Evolutionary conservation across 2,113 vertebrate genomes (phyloP).

Genomic region (Petromus typicus): DNA sequence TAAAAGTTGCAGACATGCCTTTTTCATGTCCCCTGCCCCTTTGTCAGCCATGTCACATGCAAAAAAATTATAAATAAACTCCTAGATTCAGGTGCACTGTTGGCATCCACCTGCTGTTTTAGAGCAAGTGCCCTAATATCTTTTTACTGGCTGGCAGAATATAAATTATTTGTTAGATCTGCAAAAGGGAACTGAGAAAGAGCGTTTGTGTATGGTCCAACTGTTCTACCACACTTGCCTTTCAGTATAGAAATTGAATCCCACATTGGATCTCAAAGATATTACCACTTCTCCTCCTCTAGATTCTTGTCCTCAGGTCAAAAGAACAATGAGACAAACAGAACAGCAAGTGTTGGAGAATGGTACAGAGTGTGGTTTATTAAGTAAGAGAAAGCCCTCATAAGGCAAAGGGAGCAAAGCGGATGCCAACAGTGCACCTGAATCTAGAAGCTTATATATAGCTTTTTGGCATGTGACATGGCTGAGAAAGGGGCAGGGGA

Average conservation of each 20-base stretch:
- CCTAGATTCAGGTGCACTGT: neutral
- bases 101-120: neutral
- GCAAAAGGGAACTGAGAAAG: neutral
- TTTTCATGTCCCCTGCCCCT: neutral
- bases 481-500: neutral
- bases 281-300: neutral
- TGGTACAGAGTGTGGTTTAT: neutral
- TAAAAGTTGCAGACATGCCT: neutral
- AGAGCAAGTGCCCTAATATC: neutral
- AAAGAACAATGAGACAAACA: neutral
- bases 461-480: neutral
- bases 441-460: neutral
- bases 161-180: neutral
- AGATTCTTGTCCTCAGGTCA: neutral
- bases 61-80: neutral
- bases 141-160: neutral
- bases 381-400: neutral
- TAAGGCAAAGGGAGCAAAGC: neutral
- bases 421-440: neutral
- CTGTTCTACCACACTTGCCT: neutral
- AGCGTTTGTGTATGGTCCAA: neutral
- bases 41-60: neutral
- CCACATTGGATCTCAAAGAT: neutral
- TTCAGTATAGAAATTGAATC: neutral
- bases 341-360: neutral